Percentiles rank a stretch among this genome's conserved stretches.
These are phyloP conservation scores for Fregata magnificens DNA, from an alignment of 2,113 vertebrate species.

Conservation along the genomic window DNA sequence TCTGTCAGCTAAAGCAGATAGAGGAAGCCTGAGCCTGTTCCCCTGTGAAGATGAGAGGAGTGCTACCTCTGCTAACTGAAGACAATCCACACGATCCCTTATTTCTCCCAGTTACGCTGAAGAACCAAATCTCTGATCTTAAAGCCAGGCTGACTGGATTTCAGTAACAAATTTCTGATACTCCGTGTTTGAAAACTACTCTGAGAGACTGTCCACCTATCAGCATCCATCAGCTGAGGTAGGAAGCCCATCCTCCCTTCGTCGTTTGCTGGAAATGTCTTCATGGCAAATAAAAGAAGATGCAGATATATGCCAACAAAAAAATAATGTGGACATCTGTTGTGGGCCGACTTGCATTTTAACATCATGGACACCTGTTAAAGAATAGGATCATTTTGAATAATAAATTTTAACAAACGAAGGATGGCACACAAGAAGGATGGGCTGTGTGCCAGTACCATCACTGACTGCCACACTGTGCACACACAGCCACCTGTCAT, in stretches of 20 bases:
- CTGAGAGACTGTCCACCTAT: background rate
- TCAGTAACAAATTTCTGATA: background rate
- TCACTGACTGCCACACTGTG: background rate
- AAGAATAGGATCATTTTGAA: background rate
- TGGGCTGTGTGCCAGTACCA: background rate
- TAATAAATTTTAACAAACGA: background rate
- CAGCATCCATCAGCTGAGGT: background rate
- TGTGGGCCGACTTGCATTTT: background rate
- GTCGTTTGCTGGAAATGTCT: background rate
- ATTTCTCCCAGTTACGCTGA: background rate
- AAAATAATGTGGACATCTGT: background rate
- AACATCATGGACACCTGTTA: background rate
- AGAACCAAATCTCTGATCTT: background rate
- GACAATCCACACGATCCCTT: fast-evolving
- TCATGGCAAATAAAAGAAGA: background rate
- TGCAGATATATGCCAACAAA: background rate
- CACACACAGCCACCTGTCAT: background rate
- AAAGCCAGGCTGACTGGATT: background rate
- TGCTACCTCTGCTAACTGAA: background rate
- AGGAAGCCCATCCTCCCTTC: background rate
- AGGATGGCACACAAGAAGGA: background rate
- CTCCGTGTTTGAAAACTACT: background rate
- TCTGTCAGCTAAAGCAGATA: constrained; percentile 49
- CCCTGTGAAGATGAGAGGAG: background rate
- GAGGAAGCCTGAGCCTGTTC: background rate